A percentile compares a stretch with the other conserved stretches of the same genome.
Conservation (phyloP, 2,888 invertebrate genomes). For the Odontocerum albicorne region DNA sequence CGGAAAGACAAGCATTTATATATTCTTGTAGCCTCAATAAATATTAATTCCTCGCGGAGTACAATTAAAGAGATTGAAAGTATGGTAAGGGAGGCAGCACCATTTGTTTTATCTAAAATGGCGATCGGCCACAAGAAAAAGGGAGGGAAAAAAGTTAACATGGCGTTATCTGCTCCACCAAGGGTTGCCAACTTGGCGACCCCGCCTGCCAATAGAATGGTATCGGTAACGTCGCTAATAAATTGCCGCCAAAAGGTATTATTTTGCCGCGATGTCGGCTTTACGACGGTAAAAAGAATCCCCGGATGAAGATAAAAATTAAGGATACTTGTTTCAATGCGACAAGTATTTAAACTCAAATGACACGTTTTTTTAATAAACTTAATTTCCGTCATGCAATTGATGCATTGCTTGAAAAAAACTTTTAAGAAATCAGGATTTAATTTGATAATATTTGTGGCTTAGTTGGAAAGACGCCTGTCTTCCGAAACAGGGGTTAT, state of each 20-base stretch:
- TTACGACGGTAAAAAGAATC: not conserved
- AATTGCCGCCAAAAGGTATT: conserved; percentile 29
- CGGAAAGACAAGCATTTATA: too few relatives aligned
- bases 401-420: too few relatives aligned
- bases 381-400: too few relatives aligned
- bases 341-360: too few relatives aligned
- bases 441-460: too few relatives aligned
- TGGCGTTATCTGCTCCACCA: conserved; percentile 17
- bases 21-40: not conserved
- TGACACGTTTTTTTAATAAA: too few relatives aligned
- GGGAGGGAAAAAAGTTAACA: conserved; percentile 26
- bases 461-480: too few relatives aligned
- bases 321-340: not conserved
- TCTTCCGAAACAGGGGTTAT: too few relatives aligned
- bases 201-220: conserved; percentile 17
- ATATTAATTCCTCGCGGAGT: not conserved
- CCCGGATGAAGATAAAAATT: not conserved
- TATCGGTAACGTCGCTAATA: conserved; percentile 26
- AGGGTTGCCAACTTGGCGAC: conserved; percentile 19
- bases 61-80: conserved; percentile 16
- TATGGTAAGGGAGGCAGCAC: not conserved
- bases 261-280: conserved; percentile 19
- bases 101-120: conserved; percentile 23
- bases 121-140: conserved; percentile 24
- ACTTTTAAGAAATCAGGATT: too few relatives aligned